Base-by-base conservation (phyloP, 2,888 invertebrate species). In the Steinernema hermaphroditum region DNA sequence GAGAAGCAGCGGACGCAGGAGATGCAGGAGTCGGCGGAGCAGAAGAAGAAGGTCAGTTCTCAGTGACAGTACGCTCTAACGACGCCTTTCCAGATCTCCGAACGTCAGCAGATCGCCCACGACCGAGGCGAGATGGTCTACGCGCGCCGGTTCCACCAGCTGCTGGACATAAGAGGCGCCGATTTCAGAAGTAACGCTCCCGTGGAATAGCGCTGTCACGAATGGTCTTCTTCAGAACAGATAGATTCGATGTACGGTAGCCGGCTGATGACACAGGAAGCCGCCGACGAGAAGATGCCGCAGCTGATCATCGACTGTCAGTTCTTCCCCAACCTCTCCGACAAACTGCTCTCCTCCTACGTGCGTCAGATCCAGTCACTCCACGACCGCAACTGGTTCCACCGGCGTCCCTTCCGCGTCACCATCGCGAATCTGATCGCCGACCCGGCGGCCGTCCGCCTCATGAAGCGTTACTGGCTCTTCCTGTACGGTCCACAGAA, bases 231-330 rank as follows among this genome's bases (percentile, higher is more conserved):
- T 76, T 72, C 24, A 78, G 78, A 54, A 1, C 70, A 76, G 74
- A 75, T 79, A 8, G 77, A 81, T 54, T 29, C 27, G 22, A 41
- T 75, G n/a, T 77, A 76, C 68, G 80, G 79, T 27, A 70, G 75
- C 27, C 72, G 76, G 62, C 29, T 78, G 34, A n/a, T 77, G 41
- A 29, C 46, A 4, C 46, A 49, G 34, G 72, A 72, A 46, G 32
- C 46, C 19, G 72, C 73, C 22, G 75, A 72, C 8, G 77, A 77
- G 12, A 62, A 74, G 4, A 32, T 76, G 46, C 76, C 76, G 4
- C 74, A 75, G n/a, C 54, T 81, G 9, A 68, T 80, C 19, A 74
- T 82, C 19, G 82, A 82, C 73, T 80, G 80, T 62, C 74, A 80
- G 49, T 81, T 77, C 71, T 54, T 82, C 41, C 70, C 29, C 9